phyloP scores from a whole-genome alignment of 2,888 invertebrate species.

The Phyto melanocephala region DNA sequence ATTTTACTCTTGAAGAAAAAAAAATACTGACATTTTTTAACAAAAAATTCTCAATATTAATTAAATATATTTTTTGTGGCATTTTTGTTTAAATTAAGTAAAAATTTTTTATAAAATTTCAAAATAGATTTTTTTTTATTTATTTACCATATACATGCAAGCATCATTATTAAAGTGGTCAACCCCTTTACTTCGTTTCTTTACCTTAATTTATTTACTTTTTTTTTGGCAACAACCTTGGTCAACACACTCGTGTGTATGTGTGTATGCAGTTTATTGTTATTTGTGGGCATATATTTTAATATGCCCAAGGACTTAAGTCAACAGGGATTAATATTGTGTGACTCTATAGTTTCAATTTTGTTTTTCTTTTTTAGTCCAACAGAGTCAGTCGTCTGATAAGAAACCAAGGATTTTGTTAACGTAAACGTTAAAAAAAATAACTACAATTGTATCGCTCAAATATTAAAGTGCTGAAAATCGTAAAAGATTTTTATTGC shows the following conservation, averaged over 20 bases:
- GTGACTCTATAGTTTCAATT: slow-evolving; percentile 11
- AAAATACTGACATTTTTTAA: too few species aligned
- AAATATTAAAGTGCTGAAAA: background rate
- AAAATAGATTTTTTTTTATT: too few species aligned
- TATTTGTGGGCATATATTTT: slow-evolving; percentile 32
- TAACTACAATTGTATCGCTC: background rate
- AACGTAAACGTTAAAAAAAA: background rate
- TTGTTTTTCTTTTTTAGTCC: background rate
- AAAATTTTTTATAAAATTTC: too few species aligned
- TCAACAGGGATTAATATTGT: slow-evolving; percentile 53
- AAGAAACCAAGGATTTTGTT: background rate
- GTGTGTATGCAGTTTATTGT: background rate
- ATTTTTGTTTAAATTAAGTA: too few species aligned
- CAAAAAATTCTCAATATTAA: too few species aligned
- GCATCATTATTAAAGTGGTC: too few species aligned
- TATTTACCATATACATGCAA: too few species aligned
- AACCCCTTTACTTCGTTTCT: background rate
- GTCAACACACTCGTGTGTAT: slow-evolving; percentile 21
- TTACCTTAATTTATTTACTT: background rate
- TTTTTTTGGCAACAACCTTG: slow-evolving; percentile 31
- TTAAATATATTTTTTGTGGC: too few species aligned
- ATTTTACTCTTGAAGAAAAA: too few species aligned
- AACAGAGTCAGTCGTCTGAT: background rate
- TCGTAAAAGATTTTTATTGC: background rate
- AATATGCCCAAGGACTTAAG: slow-evolving; percentile 50